These are phyloP conservation scores for Pteronotus mesoamericanus DNA, from an alignment of 2,797 vertebrate species.

Conservation along the genomic window DNA sequence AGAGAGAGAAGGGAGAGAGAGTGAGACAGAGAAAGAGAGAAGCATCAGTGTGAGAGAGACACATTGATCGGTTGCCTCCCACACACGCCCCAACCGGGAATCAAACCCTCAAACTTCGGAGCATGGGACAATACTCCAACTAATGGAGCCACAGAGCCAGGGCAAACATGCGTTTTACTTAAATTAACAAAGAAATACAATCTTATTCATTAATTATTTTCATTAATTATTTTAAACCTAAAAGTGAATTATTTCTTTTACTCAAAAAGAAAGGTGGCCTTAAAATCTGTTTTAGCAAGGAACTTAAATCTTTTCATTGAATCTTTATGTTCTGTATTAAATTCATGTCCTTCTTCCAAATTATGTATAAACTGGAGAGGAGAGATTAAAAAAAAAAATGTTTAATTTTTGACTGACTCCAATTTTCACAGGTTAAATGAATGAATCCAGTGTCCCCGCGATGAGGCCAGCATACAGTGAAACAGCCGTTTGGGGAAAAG, in stretches of 20 bases:
- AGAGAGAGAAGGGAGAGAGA: too few relatives aligned
- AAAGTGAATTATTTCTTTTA: background rate
- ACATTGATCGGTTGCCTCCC: background rate
- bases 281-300: background rate
- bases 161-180: background rate
- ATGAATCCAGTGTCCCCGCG: background rate
- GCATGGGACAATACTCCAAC: background rate
- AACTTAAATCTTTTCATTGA: background rate
- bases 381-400: background rate
- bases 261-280: background rate
- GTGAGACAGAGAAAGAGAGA: too few relatives aligned
- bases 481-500: background rate
- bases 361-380: background rate
- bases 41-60: background rate
- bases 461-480: background rate
- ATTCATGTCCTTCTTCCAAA: slow-evolving; percentile 2
- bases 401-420: background rate
- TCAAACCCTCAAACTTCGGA: background rate
- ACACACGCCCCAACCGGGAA: background rate
- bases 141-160: background rate
- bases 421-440: background rate
- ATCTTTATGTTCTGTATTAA: background rate
- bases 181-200: background rate
- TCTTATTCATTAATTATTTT: background rate
- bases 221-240: background rate